A percentile compares a stretch with the other conserved stretches of the same genome.
These are phyloP conservation scores for Apis laboriosa DNA, from an alignment of 1,140 invertebrate genomes.

Conservation along the genomic window DNA sequence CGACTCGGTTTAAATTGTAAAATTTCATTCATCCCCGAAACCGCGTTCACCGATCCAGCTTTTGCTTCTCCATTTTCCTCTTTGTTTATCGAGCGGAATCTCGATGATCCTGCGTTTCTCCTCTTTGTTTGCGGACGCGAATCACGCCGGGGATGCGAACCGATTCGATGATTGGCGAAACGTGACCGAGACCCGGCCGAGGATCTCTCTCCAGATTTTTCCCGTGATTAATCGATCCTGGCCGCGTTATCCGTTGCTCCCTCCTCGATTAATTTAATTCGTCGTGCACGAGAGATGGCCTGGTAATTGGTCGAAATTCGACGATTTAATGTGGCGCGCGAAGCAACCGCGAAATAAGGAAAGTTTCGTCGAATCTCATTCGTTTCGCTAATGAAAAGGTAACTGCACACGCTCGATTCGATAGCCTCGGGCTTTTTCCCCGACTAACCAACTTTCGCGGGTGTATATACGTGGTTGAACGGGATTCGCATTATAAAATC, in stretches of 20 bases:
- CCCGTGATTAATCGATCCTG: conserved; percentile 49
- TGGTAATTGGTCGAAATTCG: background rate
- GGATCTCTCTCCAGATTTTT: conserved; percentile 48
- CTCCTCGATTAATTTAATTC: conserved; percentile 61
- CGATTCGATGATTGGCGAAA: conserved; percentile 53
- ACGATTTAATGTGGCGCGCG: background rate
- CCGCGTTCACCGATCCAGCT: conserved; percentile 8
- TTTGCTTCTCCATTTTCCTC: background rate
- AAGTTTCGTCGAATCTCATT: conserved; percentile 39
- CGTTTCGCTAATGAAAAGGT: conserved; percentile 47
- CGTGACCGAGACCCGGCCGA: conserved; percentile 55
- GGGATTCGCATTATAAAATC: conserved; percentile 40
- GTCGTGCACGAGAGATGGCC: background rate
- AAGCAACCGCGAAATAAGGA: conserved; percentile 39
- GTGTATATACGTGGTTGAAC: background rate
- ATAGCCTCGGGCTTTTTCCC: conserved; percentile 29
- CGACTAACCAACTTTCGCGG: conserved; percentile 29
- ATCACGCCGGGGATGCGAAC: background rate
- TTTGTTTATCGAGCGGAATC: conserved; percentile 27
- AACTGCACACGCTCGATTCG: conserved; percentile 25
- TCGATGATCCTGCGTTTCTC: background rate
- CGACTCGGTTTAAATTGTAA: conserved; percentile 24
- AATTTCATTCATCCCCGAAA: conserved; percentile 45
- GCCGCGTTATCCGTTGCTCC: conserved; percentile 46
- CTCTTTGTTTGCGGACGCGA: background rate